Base-by-base conservation (phyloP, 2,888 invertebrate species). In the Furcula furcula region DNA sequence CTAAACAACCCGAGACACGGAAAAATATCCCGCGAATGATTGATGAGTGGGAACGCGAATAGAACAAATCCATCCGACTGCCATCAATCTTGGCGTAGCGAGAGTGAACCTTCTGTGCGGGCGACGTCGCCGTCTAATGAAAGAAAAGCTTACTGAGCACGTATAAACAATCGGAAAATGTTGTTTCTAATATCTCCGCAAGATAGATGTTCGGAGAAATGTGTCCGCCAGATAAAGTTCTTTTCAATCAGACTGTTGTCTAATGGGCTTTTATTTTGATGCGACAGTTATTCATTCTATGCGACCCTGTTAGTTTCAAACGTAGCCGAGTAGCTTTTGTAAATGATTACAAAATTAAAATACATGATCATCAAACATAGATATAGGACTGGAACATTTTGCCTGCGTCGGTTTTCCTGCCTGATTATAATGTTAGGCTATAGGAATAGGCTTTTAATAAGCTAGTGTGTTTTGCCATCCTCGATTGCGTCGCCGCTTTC, bases 1-100 rank as follows among this genome's bases (percentile, higher is more conserved):
- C 80, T 82, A 83, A 87, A 85, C 82, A 87, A 84, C 80, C 80
- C 76, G 78, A 79, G 80, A 87, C 84, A 86, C 73, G 85, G 83
- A 86, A 87, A 87, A 87, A 87, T 87, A 87, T 86, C 79, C n/a
- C 80, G 74, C 76, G 69, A 81, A 87, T 88, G 88, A 88, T 88
- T 84, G 88, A 88, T 88, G 87, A 86, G 78, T 68, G 67, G 60
- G 72, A 69, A 72, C 80, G 74, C 78, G 86, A 83, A 87, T 87
- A 83, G 85, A 87, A 87, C 87, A 85, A 88, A 88, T 87, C 88
- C 86, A 84, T 85, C 79, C 69, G 55, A 63, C 64, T 58, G 68
- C 75, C 84, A 88, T 88, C 87, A 87, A 88, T 88, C 87, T 87
- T 86, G 70, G 71, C 61, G 54, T 63, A 55, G 58, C 57, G 49